Evolutionary conservation across 1,140 invertebrate genomes (phyloP).

Genomic region (Notospermus geniculatus): DNA sequence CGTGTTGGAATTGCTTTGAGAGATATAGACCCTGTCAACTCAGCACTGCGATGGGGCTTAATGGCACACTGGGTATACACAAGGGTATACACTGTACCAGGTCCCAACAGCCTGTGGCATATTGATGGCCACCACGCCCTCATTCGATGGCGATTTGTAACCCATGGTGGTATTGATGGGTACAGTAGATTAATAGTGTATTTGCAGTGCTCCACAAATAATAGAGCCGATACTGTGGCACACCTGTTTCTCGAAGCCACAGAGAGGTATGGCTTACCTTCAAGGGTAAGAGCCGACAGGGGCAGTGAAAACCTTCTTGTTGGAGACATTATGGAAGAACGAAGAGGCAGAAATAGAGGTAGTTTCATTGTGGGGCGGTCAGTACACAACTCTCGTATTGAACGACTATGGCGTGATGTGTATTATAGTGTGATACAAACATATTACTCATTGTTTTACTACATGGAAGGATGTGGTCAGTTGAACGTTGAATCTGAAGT

Average conservation of each 20-base stretch:
- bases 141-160: slow-evolving; percentile 24
- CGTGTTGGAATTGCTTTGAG: too few species aligned
- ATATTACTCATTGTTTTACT: neutral
- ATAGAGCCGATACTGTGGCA: slow-evolving; percentile 18
- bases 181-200: slow-evolving; percentile 23
- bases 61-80: too few species aligned
- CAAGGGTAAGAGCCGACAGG: slow-evolving; percentile 22
- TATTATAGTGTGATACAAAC: neutral
- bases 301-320: slow-evolving; percentile 26
- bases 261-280: slow-evolving; percentile 21
- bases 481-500: neutral
- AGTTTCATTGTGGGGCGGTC: slow-evolving; percentile 17
- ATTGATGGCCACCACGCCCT: slow-evolving; percentile 7
- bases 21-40: too few species aligned
- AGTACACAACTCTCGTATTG: slow-evolving; percentile 21
- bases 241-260: slow-evolving; percentile 12
- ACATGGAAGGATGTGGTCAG: too few species aligned
- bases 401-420: slow-evolving; percentile 4
- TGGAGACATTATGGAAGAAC: slow-evolving; percentile 20
- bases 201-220: slow-evolving; percentile 21
- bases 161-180: slow-evolving; percentile 34
- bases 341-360: neutral
- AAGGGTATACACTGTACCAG: neutral
- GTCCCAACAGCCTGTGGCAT: neutral
- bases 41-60: too few species aligned